Evolutionary conservation across 2,797 vertebrate species (phyloP).

Genomic region (Borostomias antarcticus): DNA sequence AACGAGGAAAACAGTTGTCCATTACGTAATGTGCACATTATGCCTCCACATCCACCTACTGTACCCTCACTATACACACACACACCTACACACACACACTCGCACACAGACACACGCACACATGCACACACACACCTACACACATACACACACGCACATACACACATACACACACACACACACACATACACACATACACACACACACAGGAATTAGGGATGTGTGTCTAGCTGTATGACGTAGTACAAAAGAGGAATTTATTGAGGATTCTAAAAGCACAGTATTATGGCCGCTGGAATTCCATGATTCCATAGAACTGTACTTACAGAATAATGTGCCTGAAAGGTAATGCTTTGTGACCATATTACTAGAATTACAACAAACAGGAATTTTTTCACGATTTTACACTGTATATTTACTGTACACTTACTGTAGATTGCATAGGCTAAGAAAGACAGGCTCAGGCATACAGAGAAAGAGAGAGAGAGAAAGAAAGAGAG

Average conservation of each 20-base stretch:
- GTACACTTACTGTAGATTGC: too few relatives aligned
- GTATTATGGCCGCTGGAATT: conserved; percentile 8
- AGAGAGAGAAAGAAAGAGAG: background rate
- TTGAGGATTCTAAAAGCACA: conserved; percentile 18
- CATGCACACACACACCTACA: background rate
- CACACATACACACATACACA: too few relatives aligned
- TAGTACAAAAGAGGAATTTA: background rate
- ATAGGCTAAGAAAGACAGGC: conserved; percentile 1
- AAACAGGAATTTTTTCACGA: background rate
- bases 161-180: background rate
- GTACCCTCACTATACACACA: background rate
- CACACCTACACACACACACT: background rate
- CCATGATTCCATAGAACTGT: background rate
- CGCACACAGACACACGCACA: background rate
- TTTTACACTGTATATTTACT: conserved; percentile 1
- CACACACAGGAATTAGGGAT: too few relatives aligned
- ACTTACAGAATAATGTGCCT: conserved; percentile 3
- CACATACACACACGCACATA: background rate
- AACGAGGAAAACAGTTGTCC: conserved; percentile 54
- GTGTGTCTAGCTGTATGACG: conserved; percentile 1
- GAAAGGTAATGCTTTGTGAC: background rate
- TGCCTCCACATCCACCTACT: background rate
- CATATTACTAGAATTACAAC: conserved; percentile 8
- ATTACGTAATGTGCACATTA: conserved; percentile 2
- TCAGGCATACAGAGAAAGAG: background rate